A percentile compares a stretch with the other conserved stretches of the same genome.
Conservation (phyloP, 2,888 invertebrate species). For the Panorpa germanica region DNA sequence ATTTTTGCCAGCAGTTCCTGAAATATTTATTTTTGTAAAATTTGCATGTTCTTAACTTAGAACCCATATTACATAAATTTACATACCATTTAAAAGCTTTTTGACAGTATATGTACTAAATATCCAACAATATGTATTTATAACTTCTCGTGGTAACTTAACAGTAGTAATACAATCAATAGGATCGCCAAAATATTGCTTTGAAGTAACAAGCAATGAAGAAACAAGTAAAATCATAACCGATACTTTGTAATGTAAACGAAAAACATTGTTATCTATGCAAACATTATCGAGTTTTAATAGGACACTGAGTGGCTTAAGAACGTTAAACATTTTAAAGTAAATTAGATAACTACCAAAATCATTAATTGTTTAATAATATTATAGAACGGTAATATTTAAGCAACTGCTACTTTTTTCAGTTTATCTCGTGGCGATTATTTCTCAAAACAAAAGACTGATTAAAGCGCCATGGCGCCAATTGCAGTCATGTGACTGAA, state of each 20-base stretch:
- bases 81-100: slow-evolving; percentile 24
- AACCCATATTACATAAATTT: too few relatives aligned
- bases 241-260: slow-evolving; percentile 54
- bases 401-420: too few relatives aligned
- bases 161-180: slow-evolving; percentile 48
- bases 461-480: too few relatives aligned
- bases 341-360: too few relatives aligned
- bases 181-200: slow-evolving; percentile 73
- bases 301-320: slow-evolving; percentile 44
- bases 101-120: slow-evolving; percentile 47
- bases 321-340: slow-evolving; percentile 40
- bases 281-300: slow-evolving; percentile 44
- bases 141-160: slow-evolving; percentile 34
- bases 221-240: slow-evolving; percentile 52
- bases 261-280: slow-evolving; percentile 59
- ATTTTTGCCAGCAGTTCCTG: slow-evolving; percentile 29
- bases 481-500: too few relatives aligned
- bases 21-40: slow-evolving; percentile 5
- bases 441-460: too few relatives aligned
- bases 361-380: too few relatives aligned
- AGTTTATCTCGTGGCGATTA: too few relatives aligned
- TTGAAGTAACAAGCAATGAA: slow-evolving; percentile 55
- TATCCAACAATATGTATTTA: slow-evolving; percentile 66
- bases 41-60: not conserved
- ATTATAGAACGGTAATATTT: too few relatives aligned